phyloP scores from a whole-genome alignment of 2,113 vertebrate species.

The Etheostoma cragini region DNA sequence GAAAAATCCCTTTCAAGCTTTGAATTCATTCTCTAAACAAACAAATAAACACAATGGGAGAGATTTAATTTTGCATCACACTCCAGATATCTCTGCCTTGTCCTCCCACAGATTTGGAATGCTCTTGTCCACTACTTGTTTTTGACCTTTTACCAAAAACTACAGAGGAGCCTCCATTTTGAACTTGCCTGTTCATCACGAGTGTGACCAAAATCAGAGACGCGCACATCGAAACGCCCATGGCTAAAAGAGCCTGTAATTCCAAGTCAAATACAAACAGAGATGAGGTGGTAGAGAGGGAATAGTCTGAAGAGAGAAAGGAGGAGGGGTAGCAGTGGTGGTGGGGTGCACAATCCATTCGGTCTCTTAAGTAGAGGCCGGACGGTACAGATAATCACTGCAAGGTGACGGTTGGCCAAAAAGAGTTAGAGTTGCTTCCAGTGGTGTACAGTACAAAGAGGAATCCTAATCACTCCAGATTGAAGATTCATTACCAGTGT shows the following conservation, averaged over 20 bases:
- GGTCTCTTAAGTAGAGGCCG: constrained; percentile 64
- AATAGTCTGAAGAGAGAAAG: constrained; percentile 57
- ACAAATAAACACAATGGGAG: constrained; percentile 48
- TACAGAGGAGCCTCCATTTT: constrained; percentile 45
- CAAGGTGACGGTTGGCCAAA: constrained; percentile 52
- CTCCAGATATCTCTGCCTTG: constrained; percentile 38
- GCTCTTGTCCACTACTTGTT: constrained; percentile 25
- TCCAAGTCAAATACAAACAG: constrained; percentile 81
- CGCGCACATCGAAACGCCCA: constrained; percentile 56
- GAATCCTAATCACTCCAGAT: constrained; percentile 65
- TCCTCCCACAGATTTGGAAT: constrained; percentile 33
- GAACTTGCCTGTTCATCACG: constrained; percentile 61
- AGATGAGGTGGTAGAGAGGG: constrained; percentile 39
- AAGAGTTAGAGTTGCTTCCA: constrained; percentile 59
- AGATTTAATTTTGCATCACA: constrained; percentile 67
- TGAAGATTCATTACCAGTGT: constrained; percentile 68
- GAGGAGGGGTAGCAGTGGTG: constrained; percentile 6
- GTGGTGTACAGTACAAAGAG: constrained; percentile 71
- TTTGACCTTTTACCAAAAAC: constrained; percentile 60
- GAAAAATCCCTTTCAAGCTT: constrained; percentile 70
- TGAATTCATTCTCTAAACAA: constrained; percentile 60
- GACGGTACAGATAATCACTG: constrained; percentile 70
- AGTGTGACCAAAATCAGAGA: constrained; percentile 67
- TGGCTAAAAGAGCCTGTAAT: constrained; percentile 78
- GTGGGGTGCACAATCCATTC: constrained; percentile 64